phyloP scores from a whole-genome alignment of 1,140 invertebrate species.

The Trissolcus basalis region DNA sequence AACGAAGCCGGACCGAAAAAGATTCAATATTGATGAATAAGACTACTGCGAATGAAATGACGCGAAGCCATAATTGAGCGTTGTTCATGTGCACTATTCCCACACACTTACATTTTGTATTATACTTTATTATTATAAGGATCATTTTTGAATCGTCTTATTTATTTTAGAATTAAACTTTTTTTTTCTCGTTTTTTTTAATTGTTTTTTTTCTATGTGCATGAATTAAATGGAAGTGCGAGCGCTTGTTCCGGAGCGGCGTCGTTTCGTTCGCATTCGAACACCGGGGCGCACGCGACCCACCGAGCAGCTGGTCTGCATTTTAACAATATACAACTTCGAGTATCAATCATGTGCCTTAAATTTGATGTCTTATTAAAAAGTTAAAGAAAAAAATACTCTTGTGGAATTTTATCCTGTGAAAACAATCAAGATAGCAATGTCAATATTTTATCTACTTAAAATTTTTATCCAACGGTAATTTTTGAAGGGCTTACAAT shows the following conservation, averaged over 20 bases:
- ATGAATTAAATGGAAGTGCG: slow-evolving; percentile 30
- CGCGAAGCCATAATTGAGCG: slow-evolving; percentile 20
- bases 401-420: background rate
- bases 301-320: slow-evolving; percentile 76
- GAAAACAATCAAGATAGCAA: too few species aligned
- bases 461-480: too few species aligned
- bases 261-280: slow-evolving; percentile 39
- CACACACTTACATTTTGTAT: slow-evolving; percentile 41
- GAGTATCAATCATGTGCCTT: slow-evolving; percentile 47
- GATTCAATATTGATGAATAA: slow-evolving; percentile 21
- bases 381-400: slow-evolving; percentile 39
- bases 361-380: slow-evolving; percentile 18
- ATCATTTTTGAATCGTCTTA: slow-evolving; percentile 49
- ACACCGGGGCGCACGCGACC: slow-evolving; percentile 60
- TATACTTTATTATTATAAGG: slow-evolving; percentile 35
- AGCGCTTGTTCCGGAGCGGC: slow-evolving; percentile 26
- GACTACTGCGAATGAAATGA: slow-evolving; percentile 46
- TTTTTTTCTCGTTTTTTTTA: slow-evolving; percentile 5
- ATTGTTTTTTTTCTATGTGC: slow-evolving; percentile 22
- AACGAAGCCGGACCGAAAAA: background rate
- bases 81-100: slow-evolving; percentile 28
- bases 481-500: too few species aligned
- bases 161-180: slow-evolving; percentile 51
- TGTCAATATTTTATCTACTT: too few species aligned
- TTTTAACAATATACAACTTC: slow-evolving; percentile 35